A percentile compares a stretch with the other conserved stretches of the same genome.
These are phyloP conservation scores for Ceratosolen fusciceps DNA, from an alignment of 1,140 invertebrate genomes.

Conservation along the genomic window DNA sequence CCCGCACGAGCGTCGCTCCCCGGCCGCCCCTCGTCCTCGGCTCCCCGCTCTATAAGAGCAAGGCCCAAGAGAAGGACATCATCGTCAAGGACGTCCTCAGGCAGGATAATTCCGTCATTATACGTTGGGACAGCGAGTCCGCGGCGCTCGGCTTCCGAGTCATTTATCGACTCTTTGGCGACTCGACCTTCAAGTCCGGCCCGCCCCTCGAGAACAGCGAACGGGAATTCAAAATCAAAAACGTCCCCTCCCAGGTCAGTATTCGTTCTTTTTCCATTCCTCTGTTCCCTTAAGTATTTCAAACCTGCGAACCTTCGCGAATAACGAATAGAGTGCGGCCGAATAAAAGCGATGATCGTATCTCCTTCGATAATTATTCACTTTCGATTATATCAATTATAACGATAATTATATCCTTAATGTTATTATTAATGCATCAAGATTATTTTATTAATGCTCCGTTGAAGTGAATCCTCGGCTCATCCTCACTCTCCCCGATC, in stretches of 20 bases:
- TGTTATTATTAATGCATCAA: too few relatives aligned
- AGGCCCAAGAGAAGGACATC: conserved; percentile 82
- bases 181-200: conserved; percentile 89
- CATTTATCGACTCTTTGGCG: conserved; percentile 91
- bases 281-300: too few relatives aligned
- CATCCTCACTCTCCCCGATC: too few relatives aligned
- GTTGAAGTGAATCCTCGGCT: too few relatives aligned
- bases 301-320: too few relatives aligned
- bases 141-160: conserved; percentile 88
- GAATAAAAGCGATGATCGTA: too few relatives aligned
- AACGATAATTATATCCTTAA: too few relatives aligned
- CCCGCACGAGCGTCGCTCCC: conserved; percentile 67
- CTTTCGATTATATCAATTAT: too few relatives aligned
- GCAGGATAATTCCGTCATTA: conserved; percentile 89
- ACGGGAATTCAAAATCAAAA: conserved; percentile 92
- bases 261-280: too few relatives aligned
- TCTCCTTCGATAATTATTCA: too few relatives aligned
- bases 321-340: too few relatives aligned
- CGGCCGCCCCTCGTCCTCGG: conserved; percentile 81
- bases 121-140: conserved; percentile 91
- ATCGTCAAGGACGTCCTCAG: conserved; percentile 87
- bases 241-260: conserved; percentile 86
- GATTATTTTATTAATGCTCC: too few relatives aligned
- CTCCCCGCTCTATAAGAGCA: conserved; percentile 76
- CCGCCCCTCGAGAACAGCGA: conserved; percentile 89